Evolutionary conservation across 2,888 invertebrate genomes (phyloP), one percentile per base, ranked within the genome.

Genomic region (Patella ulyssiponensis): DNA sequence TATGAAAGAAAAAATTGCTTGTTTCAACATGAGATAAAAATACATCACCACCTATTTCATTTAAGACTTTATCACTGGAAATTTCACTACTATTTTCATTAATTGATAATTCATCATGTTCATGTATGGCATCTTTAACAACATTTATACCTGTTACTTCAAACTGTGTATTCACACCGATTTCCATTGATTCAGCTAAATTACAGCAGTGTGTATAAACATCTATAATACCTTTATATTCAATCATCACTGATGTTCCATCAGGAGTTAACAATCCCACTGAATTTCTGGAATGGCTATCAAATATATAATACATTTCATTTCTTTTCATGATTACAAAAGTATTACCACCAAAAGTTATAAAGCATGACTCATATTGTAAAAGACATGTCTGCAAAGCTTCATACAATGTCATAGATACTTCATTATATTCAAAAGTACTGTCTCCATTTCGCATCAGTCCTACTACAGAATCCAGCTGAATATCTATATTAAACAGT

Each of bases 101-200:
- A 44, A 44, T 44, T 44, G 44, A 44, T 44, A 44, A 44, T 44
- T 44, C 44, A 44, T 44, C 44, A 44, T 44, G 44, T 64, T 64
- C 64, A 12, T 64, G n/a, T 17, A 15, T 20, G 4, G 64, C 17
- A 64, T 64, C 64, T 15, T 17, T 64, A 64, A 12, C 5, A 12
- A 64, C 64, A 64, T 64, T 64, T 20, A 64, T 20, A 64, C 64
- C 64, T 20, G 64, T 64, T 64, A 64, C 20, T 58, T 58, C 58
- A 58, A 15, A 58, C 20, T 58, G 58, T 20, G 17, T 20, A 20
- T 20, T 20, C 20, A n/a, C 15, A 64, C 20, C 20, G n/a, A 64
- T 20, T 17, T 64, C 20, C 64, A 64, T 20, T 64, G 64, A 64
- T 7, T 20, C 15, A 64, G n/a, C 20, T 64, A 64, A 64, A 15